Percentiles rank a stretch among this genome's conserved stretches.
These are phyloP conservation scores for Villa cingulata DNA, from an alignment of 2,888 invertebrate genomes.

Conservation along the genomic window DNA sequence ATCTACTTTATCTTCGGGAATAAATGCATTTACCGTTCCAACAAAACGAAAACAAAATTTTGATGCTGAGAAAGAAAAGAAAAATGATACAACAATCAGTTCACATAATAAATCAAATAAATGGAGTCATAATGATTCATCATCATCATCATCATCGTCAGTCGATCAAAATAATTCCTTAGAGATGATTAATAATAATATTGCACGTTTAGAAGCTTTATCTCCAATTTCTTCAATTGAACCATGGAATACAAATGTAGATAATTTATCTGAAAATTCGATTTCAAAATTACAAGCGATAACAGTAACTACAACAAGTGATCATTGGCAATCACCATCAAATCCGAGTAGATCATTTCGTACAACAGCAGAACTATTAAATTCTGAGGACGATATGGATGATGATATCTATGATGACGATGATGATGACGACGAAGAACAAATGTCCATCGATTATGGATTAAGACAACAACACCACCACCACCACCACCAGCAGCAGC, in stretches of 20 bases:
- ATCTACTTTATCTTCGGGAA: slow-evolving; percentile 59
- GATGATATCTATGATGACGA: slow-evolving; percentile 37
- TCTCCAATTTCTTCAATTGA: slow-evolving; percentile 22
- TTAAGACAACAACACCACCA: too few species aligned
- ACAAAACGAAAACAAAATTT: slow-evolving; percentile 53
- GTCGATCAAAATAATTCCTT: not conserved
- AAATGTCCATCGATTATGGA: slow-evolving; percentile 35
- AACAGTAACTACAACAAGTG: slow-evolving; percentile 49
- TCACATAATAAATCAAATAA: slow-evolving; percentile 45
- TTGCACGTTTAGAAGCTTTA: not conserved
- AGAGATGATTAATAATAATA: not conserved
- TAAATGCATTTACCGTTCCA: slow-evolving; percentile 50
- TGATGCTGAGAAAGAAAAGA: slow-evolving; percentile 37
- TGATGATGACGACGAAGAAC: slow-evolving; percentile 36
- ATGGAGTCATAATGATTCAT: slow-evolving; percentile 31
- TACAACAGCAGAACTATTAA: slow-evolving; percentile 33
- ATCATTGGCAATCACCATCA: slow-evolving; percentile 36
- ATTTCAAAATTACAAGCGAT: slow-evolving; percentile 57
- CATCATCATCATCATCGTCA: not conserved
- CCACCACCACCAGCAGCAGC: too few species aligned
- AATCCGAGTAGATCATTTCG: slow-evolving; percentile 22
- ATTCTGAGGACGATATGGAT: slow-evolving; percentile 28
- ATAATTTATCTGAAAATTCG: slow-evolving; percentile 37
- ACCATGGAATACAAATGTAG: slow-evolving; percentile 26
- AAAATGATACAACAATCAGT: slow-evolving; percentile 38